Conservation (phyloP, 2,888 invertebrate species). For the Machimus atricapillus region DNA sequence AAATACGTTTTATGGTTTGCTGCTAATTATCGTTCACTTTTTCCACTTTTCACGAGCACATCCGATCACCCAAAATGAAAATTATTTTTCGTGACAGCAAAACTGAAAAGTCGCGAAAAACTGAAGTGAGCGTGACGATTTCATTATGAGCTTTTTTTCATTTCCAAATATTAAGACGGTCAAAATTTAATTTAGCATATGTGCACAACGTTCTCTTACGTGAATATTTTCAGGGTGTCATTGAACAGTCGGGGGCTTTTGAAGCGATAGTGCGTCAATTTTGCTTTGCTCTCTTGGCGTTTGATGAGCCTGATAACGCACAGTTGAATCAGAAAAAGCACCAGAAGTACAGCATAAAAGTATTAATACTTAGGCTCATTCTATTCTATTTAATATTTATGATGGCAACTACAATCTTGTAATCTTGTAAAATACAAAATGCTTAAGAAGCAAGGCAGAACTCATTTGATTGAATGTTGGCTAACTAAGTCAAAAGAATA, state of each 20-base stretch:
- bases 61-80: background rate
- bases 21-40: conserved; percentile 10
- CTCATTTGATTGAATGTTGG: background rate
- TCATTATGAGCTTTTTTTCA: conserved; percentile 38
- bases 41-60: conserved; percentile 12
- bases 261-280: background rate
- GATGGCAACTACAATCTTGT: background rate
- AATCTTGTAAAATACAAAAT: background rate
- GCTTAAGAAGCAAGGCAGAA: background rate
- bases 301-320: background rate
- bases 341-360: background rate
- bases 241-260: conserved; percentile 23
- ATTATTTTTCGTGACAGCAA: conserved; percentile 38
- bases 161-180: conserved; percentile 13
- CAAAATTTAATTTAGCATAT: background rate
- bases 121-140: conserved; percentile 19
- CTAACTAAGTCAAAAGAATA: background rate
- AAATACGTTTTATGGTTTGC: background rate
- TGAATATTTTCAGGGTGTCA: conserved; percentile 31
- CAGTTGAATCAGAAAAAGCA: background rate
- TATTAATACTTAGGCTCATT: background rate
- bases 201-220: conserved; percentile 8
- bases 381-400: background rate
- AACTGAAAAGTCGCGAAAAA: conserved; percentile 39
- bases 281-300: background rate